Evolutionary conservation across 2,113 vertebrate genomes (phyloP).

Genomic region (Caranx ignobilis): DNA sequence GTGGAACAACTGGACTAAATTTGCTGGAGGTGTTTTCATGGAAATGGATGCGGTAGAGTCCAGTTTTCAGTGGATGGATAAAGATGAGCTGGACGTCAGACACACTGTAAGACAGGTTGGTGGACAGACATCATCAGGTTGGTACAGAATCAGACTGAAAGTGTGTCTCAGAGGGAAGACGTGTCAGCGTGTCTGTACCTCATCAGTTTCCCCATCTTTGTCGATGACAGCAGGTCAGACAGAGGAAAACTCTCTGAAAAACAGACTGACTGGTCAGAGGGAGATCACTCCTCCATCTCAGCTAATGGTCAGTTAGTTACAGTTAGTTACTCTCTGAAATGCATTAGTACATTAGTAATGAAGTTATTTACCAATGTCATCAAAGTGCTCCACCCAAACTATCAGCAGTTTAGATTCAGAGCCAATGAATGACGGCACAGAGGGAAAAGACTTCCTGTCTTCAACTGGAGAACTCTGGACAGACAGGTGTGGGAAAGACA

Average conservation of each 20-base stretch:
- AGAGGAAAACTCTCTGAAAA: slow-evolving; percentile 57
- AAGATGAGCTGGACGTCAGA: slow-evolving; percentile 45
- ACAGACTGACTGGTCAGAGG: slow-evolving; percentile 5
- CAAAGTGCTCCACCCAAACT: slow-evolving; percentile 47
- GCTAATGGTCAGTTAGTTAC: too few species aligned
- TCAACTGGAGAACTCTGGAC: slow-evolving; percentile 26
- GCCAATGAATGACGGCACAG: neutral
- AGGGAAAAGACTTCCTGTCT: neutral
- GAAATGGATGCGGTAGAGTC: slow-evolving; percentile 52
- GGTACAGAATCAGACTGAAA: neutral
- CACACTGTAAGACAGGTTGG: neutral
- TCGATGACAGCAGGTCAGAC: slow-evolving; percentile 28
- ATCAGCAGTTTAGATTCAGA: slow-evolving; percentile 49
- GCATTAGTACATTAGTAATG: neutral
- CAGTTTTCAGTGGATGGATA: slow-evolving; percentile 55
- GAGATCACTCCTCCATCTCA: neutral
- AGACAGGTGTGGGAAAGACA: neutral
- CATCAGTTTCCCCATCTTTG: neutral
- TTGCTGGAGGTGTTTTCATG: slow-evolving; percentile 42
- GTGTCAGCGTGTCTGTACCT: slow-evolving; percentile 26
- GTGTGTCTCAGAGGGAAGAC: neutral
- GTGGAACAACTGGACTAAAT: slow-evolving; percentile 26
- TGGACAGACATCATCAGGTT: neutral
- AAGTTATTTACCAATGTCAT: slow-evolving; percentile 54
- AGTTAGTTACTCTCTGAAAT: neutral